A percentile compares a stretch with the other conserved stretches of the same genome.
phyloP scores from a whole-genome alignment of 2,113 vertebrate species.

The Calypte anna region DNA sequence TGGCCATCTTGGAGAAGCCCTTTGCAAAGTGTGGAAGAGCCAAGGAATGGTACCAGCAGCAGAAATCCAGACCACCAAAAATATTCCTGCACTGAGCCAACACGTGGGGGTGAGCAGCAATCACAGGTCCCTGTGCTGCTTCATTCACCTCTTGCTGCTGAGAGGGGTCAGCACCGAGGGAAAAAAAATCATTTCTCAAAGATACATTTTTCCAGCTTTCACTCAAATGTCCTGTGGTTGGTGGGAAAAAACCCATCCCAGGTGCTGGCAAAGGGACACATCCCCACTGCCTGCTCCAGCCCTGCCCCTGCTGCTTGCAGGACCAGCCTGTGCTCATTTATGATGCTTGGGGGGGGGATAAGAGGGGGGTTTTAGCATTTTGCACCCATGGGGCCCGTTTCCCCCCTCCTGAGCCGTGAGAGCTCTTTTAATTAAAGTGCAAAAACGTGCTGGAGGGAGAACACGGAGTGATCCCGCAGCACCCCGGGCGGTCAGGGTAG shows the following conservation, averaged over 20 bases:
- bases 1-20: neutral
- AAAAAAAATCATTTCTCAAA: neutral
- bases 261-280: neutral
- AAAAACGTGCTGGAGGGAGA: neutral
- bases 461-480: neutral
- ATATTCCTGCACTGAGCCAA: neutral
- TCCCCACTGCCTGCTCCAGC: accelerated
- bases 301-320: neutral
- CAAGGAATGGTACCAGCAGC: neutral
- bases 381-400: neutral
- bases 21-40: neutral
- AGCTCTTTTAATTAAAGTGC: neutral
- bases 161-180: neutral
- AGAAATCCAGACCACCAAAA: neutral
- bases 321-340: neutral
- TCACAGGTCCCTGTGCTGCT: accelerated
- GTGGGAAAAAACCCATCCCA: neutral
- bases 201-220: neutral
- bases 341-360: accelerated
- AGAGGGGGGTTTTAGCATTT: accelerated
- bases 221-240: neutral
- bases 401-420: accelerated
- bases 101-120: neutral
- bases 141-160: neutral
- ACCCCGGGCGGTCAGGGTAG: slow-evolving; percentile 71